Evolutionary conservation across 2,888 invertebrate genomes (phyloP), one percentile per base, ranked within the genome.

Genomic region (Phymatocera aterrima): DNA sequence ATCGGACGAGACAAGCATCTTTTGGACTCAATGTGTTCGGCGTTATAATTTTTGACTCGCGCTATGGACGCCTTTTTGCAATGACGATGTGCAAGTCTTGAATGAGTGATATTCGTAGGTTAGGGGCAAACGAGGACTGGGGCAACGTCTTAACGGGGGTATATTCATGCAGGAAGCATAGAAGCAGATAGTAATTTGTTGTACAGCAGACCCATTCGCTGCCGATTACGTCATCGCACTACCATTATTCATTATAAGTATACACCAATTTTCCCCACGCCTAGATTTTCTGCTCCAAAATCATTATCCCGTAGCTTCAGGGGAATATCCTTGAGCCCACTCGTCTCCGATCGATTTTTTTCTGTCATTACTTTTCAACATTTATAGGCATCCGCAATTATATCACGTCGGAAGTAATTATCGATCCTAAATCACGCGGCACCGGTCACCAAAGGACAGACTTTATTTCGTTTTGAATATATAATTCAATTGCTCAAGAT

Each of bases 171-270:
- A 43, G 43, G 15, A 43, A 12, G 15, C 28, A 57, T 57, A 57
- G 57, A 57, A 15, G 28, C 28, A 40, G 4, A 8, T 40, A 12
- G 28, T 57, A 57, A 57, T 57, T 57, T 57, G 21, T 24, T 57
- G 57, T 57, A 15, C 21, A 28, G 57, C 43, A 37, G 31, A 10
- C 51, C 51, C 21, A 51, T 51, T 51, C 34, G 24, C n/a, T 60
- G 28, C 10, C 28, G 15, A 37, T 64, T n/a, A 64, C 64, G 64
- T 64, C 64, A 64, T 18, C 31, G 28, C n/a, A n/a, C n/a, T 72
- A 43, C 18, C 51, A 72, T 72, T 72, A 48, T 31, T 72, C 34
- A 48, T 31, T 48, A 72, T n/a, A n/a, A n/a, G n/a, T n/a, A n/a
- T n/a, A n/a, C 10, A 57, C 28, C 57, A 24, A 57, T 21, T 31